A percentile compares a stretch with the other conserved stretches of the same genome.
Evolutionary conservation across 2,888 invertebrate species (phyloP).

Genomic region (Leptinotarsa haldemani): DNA sequence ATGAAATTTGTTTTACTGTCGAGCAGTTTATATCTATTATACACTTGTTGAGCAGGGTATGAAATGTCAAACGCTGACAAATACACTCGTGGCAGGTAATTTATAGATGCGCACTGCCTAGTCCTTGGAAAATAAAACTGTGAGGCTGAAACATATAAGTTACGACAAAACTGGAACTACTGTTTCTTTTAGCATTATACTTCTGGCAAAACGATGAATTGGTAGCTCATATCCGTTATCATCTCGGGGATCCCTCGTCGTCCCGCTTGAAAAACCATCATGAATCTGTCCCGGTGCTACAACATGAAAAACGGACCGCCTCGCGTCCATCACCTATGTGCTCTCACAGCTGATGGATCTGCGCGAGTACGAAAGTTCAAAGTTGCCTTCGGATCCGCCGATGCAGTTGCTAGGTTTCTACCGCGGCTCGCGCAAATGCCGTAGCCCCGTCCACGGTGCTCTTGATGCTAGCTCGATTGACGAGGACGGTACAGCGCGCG

Average conservation of each 20-base stretch:
- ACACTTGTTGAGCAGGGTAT: too few relatives aligned
- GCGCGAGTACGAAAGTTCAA: slow-evolving; percentile 29
- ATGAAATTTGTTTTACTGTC: too few relatives aligned
- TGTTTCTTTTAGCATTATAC: too few relatives aligned
- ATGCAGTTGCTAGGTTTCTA: slow-evolving; percentile 38
- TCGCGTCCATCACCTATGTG: slow-evolving; percentile 1
- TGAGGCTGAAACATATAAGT: too few relatives aligned
- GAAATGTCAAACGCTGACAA: too few relatives aligned
- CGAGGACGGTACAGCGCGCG: slow-evolving; percentile 23
- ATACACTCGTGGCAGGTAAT: too few relatives aligned
- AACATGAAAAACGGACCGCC: neutral
- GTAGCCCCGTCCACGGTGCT: slow-evolving; percentile 29
- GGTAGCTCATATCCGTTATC: neutral
- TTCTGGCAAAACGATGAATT: neutral
- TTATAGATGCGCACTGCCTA: too few relatives aligned
- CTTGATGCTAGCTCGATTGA: slow-evolving; percentile 39
- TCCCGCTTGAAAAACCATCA: neutral
- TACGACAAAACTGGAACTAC: too few relatives aligned
- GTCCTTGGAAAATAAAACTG: too few relatives aligned
- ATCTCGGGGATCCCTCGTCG: neutral
- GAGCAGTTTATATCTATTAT: too few relatives aligned
- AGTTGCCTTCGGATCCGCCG: slow-evolving; percentile 30
- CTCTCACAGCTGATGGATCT: slow-evolving; percentile 24
- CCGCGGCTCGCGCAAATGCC: slow-evolving; percentile 41
- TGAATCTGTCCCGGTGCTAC: neutral